phyloP scores from a whole-genome alignment of 2,888 invertebrate genomes.

The Lordiphosa andalusiaca region DNA sequence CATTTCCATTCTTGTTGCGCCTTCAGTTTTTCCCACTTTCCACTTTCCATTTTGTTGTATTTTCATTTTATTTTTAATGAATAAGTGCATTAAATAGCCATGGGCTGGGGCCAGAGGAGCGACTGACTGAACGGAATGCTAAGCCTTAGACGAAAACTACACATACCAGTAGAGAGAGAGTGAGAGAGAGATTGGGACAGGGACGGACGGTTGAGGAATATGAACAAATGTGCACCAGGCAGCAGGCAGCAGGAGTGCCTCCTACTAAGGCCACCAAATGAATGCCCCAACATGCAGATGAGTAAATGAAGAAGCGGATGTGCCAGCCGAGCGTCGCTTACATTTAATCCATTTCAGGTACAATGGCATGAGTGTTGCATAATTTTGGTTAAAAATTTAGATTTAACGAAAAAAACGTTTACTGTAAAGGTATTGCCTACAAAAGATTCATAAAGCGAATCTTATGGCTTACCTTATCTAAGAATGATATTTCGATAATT shows the following conservation, averaged over 20 bases:
- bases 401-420: too few relatives aligned
- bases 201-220: constrained; percentile 15
- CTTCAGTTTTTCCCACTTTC: constrained; percentile 12
- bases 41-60: constrained; percentile 6
- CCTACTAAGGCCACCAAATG: constrained; percentile 12
- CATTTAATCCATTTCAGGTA: too few relatives aligned
- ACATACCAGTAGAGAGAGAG: constrained; percentile 6
- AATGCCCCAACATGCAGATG: constrained; percentile 9
- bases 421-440: too few relatives aligned
- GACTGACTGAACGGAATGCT: constrained; percentile 65
- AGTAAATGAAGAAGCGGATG: neutral
- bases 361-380: too few relatives aligned
- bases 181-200: neutral
- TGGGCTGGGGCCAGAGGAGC: constrained; percentile 34
- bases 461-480: too few relatives aligned
- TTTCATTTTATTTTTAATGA: constrained; percentile 56
- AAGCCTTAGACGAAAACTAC: constrained; percentile 47
- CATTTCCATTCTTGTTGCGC: constrained; percentile 70
- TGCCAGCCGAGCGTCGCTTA: too few relatives aligned
- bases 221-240: constrained; percentile 32
- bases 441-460: too few relatives aligned
- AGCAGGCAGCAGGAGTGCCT: constrained; percentile 4
- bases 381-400: too few relatives aligned
- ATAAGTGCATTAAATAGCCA: constrained; percentile 73
- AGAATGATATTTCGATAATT: too few relatives aligned